These are phyloP conservation scores for Antheraea mylitta DNA, from an alignment of 1,140 invertebrate genomes.

Conservation along the genomic window DNA sequence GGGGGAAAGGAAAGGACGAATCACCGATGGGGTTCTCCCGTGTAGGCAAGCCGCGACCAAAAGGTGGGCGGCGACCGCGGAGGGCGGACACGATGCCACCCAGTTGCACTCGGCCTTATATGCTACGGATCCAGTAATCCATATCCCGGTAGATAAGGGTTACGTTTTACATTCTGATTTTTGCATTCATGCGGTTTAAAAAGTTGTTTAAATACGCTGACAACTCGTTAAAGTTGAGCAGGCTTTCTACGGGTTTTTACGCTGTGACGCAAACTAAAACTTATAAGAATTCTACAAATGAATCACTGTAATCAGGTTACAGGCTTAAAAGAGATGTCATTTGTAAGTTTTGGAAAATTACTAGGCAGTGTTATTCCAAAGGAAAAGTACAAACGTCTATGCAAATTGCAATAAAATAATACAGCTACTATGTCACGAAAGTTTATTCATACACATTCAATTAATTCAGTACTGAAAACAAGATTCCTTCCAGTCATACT, in stretches of 20 bases:
- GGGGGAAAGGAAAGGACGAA: constrained; percentile 52
- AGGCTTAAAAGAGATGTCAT: background rate
- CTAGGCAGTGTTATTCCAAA: background rate
- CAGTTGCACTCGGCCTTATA: constrained; percentile 44
- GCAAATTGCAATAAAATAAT: too few relatives aligned
- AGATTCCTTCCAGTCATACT: too few relatives aligned
- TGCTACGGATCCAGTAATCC: constrained; percentile 35
- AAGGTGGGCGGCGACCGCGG: constrained; percentile 42
- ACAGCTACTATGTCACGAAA: too few relatives aligned
- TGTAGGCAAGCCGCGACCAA: constrained; percentile 41
- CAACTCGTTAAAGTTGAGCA: background rate
- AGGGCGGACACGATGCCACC: constrained; percentile 50
- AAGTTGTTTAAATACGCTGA: background rate
- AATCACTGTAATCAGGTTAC: constrained; percentile 2
- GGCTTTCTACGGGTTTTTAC: constrained; percentile 16
- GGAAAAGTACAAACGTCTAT: background rate
- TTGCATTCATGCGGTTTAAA: background rate
- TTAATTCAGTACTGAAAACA: too few relatives aligned
- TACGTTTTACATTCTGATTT: constrained; percentile 33
- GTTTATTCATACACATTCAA: too few relatives aligned
- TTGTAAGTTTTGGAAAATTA: background rate
- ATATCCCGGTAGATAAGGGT: constrained; percentile 40
- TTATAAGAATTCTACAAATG: background rate
- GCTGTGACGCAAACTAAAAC: constrained; percentile 10
- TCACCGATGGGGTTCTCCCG: constrained; percentile 45